These are phyloP conservation scores for Germaria angustata DNA, from an alignment of 2,888 invertebrate species.

Conservation along the genomic window DNA sequence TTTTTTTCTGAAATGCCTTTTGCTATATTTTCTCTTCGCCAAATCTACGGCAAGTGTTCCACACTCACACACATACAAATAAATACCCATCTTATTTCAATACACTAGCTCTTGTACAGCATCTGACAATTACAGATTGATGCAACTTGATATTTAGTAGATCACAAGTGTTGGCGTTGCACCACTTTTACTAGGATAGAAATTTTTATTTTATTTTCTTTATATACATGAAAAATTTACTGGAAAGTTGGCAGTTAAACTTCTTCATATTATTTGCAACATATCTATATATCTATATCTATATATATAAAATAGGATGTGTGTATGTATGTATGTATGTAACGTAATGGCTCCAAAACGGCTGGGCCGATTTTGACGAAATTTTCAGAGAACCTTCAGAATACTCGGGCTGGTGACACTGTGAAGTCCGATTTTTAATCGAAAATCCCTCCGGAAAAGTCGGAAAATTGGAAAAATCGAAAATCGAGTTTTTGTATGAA, in stretches of 20 bases:
- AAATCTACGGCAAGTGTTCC: slow-evolving; percentile 51
- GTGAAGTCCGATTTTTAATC: too few species aligned
- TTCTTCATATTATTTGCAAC: background rate
- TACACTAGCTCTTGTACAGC: background rate
- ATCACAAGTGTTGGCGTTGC: slow-evolving; percentile 66
- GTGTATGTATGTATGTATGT: too few species aligned
- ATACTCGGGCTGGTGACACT: too few species aligned
- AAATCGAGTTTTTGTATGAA: too few species aligned
- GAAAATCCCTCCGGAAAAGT: too few species aligned
- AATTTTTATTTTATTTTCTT: slow-evolving; percentile 20
- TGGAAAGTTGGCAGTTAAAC: background rate
- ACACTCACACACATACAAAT: background rate
- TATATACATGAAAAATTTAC: background rate
- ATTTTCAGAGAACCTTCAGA: too few species aligned
- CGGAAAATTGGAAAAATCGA: too few species aligned
- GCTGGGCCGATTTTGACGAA: too few species aligned
- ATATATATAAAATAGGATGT: too few species aligned
- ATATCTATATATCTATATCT: too few species aligned
- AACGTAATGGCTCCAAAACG: too few species aligned
- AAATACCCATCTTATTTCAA: background rate
- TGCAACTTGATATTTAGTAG: slow-evolving; percentile 63
- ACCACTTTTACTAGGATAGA: slow-evolving; percentile 39
- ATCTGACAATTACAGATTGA: slow-evolving; percentile 44
- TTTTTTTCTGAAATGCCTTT: slow-evolving; percentile 35
- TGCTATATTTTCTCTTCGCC: background rate